These are phyloP conservation scores for Anthopleura xanthogrammica DNA, from an alignment of 92 coral and sea anemone genomes.

Conservation along the genomic window DNA sequence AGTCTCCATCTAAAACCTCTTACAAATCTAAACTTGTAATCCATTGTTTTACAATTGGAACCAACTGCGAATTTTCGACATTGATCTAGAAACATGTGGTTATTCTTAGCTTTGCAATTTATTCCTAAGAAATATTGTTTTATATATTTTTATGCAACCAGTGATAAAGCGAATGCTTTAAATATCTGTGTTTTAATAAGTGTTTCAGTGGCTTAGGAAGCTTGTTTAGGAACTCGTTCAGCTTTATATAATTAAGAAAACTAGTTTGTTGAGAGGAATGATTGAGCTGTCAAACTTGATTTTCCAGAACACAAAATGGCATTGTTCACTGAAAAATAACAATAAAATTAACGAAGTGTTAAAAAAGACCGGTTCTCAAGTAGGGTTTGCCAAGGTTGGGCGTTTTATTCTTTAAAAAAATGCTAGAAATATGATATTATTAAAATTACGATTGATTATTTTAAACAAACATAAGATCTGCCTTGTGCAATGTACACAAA, in stretches of 20 bases:
- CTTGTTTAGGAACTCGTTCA: not conserved
- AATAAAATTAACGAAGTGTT: not conserved
- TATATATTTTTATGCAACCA: not conserved
- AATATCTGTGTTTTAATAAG: not conserved
- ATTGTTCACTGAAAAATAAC: not conserved
- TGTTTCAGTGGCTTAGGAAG: not conserved
- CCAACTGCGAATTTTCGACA: not conserved
- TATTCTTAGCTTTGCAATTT: not conserved
- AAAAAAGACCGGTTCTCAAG: not conserved
- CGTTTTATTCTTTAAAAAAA: not conserved
- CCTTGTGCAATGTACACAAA: too few species aligned
- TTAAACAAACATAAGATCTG: too few species aligned
- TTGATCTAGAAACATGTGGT: not conserved
- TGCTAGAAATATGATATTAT: not conserved
- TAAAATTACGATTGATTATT: too few species aligned
- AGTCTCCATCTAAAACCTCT: not conserved
- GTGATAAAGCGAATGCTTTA: not conserved
- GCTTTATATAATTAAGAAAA: not conserved
- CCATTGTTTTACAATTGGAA: not conserved
- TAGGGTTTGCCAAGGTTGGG: not conserved
- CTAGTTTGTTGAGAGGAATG: not conserved
- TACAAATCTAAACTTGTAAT: not conserved
- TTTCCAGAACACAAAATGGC: not conserved
- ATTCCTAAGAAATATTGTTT: not conserved
- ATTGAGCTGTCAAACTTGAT: conserved; percentile 7